Percentiles rank a stretch among this genome's conserved stretches.
Evolutionary conservation across 2,888 invertebrate genomes (phyloP).

Genomic region (Drosophila longiperda): DNA sequence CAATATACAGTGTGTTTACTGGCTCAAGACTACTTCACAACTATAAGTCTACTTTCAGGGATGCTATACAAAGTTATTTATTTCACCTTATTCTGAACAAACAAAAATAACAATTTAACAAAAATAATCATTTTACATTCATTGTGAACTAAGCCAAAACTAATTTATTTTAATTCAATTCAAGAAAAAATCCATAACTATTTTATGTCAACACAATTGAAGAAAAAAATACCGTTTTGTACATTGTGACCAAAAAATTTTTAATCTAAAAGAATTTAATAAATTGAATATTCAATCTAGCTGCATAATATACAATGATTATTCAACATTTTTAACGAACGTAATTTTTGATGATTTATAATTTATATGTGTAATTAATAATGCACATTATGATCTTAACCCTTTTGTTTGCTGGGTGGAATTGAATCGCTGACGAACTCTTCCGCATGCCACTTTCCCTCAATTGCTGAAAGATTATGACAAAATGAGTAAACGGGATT

Average conservation of each 20-base stretch:
- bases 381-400: too few relatives aligned
- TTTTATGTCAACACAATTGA: too few relatives aligned
- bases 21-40: not conserved
- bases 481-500: not conserved
- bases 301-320: too few relatives aligned
- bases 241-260: too few relatives aligned
- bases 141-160: not conserved
- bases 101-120: not conserved
- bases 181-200: not conserved
- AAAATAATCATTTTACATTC: not conserved
- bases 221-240: too few relatives aligned
- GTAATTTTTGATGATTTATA: not conserved
- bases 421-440: not conserved
- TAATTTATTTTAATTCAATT: not conserved
- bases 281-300: too few relatives aligned
- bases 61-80: not conserved
- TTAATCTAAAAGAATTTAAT: too few relatives aligned
- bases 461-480: not conserved
- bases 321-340: too few relatives aligned
- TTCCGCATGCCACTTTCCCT: not conserved
- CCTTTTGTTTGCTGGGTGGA: too few relatives aligned
- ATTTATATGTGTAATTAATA: not conserved
- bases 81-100: not conserved
- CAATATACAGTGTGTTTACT: not conserved
- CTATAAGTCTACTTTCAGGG: not conserved